Conservation (phyloP, 2,888 invertebrate genomes). For the Trisateles emortualis region DNA sequence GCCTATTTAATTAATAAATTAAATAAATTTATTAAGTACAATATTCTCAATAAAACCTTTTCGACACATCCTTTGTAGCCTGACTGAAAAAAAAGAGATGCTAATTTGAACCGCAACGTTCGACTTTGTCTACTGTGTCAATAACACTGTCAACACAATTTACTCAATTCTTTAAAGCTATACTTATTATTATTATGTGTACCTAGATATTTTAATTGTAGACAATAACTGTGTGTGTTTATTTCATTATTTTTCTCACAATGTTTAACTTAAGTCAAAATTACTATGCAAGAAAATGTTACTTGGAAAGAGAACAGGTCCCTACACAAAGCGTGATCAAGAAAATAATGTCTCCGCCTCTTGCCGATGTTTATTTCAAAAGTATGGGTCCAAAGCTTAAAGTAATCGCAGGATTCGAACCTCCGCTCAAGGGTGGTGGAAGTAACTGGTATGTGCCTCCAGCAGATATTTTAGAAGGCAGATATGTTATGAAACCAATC, state of each 20-base stretch:
- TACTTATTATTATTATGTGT: no score
- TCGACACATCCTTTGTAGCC: no score
- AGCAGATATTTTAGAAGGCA: constrained; percentile 65
- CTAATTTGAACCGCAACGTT: no score
- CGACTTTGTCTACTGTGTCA: no score
- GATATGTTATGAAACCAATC: constrained; percentile 67
- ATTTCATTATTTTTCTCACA: constrained; percentile 2
- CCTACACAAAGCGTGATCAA: constrained; percentile 75
- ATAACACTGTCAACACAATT: no score
- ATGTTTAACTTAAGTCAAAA: constrained; percentile 67
- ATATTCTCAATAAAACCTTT: no score
- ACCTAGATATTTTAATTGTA: no score
- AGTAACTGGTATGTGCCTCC: constrained; percentile 75
- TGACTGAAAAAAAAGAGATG: no score
- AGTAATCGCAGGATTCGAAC: constrained; percentile 74
- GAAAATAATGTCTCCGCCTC: constrained; percentile 65
- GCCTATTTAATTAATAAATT: no score
- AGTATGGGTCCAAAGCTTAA: constrained; percentile 71
- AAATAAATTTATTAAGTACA: no score
- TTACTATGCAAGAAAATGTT: constrained; percentile 72
- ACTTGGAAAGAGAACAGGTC: constrained; percentile 67
- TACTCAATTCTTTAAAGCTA: no score
- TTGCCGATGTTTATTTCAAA: constrained; percentile 76
- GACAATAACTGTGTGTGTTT: no score
- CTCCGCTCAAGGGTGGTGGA: constrained; percentile 74